phyloP scores from a whole-genome alignment of 2,113 vertebrate genomes.

The Corydoras maculifer region DNA sequence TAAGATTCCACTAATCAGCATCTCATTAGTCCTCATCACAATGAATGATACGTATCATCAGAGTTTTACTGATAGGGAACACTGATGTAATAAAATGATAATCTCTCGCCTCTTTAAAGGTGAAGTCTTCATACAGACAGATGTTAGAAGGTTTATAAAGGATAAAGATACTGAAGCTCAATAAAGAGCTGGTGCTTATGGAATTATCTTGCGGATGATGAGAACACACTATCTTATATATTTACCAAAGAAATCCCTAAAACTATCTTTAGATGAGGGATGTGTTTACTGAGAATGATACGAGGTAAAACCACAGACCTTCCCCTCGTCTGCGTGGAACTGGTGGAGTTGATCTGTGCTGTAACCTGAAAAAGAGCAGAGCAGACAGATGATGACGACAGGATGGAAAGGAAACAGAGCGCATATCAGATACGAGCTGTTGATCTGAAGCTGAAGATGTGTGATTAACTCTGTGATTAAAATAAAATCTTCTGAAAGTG shows the following conservation, averaged over 20 bases:
- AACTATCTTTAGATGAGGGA: constrained; percentile 14
- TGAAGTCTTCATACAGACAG: constrained; percentile 10
- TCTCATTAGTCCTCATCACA: too few relatives aligned
- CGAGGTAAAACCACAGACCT: constrained; percentile 51
- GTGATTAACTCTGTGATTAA: too few relatives aligned
- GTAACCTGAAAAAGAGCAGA: constrained; percentile 52
- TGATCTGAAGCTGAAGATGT: too few relatives aligned
- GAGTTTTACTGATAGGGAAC: too few relatives aligned
- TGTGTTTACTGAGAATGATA: not conserved
- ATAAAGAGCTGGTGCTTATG: constrained; percentile 20
- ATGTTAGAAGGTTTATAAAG: constrained; percentile 13
- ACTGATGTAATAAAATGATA: not conserved
- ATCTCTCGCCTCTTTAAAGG: not conserved
- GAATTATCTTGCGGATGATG: not conserved
- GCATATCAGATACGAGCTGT: too few relatives aligned
- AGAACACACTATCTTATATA: not conserved
- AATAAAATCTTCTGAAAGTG: too few relatives aligned
- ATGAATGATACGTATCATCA: too few relatives aligned
- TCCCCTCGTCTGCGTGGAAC: constrained; percentile 54
- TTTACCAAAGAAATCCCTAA: constrained; percentile 3
- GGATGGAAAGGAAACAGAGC: too few relatives aligned
- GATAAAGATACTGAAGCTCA: constrained; percentile 3
- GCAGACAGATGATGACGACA: not conserved
- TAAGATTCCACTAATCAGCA: too few relatives aligned
- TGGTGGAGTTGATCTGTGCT: constrained; percentile 44